Evolutionary conservation across 53 echinoderm and acorn worm species (phyloP).

Genomic region (Echinarachnius parma): DNA sequence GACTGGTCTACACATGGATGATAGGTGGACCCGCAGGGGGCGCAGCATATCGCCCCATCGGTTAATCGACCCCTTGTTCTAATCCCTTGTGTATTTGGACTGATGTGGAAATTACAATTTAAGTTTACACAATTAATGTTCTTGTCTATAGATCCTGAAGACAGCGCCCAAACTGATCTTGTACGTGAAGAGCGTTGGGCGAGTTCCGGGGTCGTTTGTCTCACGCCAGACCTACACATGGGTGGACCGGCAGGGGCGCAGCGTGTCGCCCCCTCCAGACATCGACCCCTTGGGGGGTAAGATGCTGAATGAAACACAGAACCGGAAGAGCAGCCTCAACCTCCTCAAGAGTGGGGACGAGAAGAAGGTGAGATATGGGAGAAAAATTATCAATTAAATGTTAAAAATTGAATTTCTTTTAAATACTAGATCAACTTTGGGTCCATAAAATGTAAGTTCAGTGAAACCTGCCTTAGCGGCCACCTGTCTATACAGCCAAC

Average conservation of each 20-base stretch:
- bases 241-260: conserved; percentile 90
- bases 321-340: conserved; percentile 68
- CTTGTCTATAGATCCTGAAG: conserved; percentile 70
- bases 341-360: conserved; percentile 87
- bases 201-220: conserved; percentile 87
- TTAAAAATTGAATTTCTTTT: no score
- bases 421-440: no score
- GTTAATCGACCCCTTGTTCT: no score
- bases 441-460: no score
- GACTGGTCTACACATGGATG: no score
- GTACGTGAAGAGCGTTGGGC: conserved; percentile 87
- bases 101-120: no score
- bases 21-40: no score
- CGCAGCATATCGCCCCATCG: no score
- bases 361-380: conserved; percentile 60
- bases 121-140: not conserved
- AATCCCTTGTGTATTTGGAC: no score
- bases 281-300: conserved; percentile 52
- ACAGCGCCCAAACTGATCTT: conserved; percentile 70
- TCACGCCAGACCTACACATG: conserved; percentile 92
- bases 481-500: no score
- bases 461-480: no score
- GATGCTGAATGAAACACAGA: conserved; percentile 55
- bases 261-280: conserved; percentile 95
- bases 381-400: no score